phyloP scores from a whole-genome alignment of 2,113 vertebrate species.

The Serinus canaria region DNA sequence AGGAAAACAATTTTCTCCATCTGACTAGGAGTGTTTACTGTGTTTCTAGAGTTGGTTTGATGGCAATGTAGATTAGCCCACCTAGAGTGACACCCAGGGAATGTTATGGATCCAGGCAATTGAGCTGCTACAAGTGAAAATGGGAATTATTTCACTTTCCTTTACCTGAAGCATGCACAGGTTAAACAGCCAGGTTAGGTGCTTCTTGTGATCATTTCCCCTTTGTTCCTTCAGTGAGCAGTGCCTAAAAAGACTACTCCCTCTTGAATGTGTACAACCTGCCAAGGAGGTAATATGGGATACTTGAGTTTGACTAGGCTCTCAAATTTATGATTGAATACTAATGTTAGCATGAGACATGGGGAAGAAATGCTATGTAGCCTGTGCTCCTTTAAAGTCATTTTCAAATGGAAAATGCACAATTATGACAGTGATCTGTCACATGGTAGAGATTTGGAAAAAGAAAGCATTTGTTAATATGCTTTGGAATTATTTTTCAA shows the following conservation, averaged over 20 bases:
- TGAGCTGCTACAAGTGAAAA: neutral
- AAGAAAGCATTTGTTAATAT: neutral
- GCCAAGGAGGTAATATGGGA: neutral
- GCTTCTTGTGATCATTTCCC: neutral
- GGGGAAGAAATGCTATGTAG: neutral
- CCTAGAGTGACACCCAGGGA: neutral
- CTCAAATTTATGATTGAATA: neutral
- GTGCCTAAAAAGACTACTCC: neutral
- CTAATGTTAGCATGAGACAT: neutral
- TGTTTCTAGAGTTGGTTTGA: neutral
- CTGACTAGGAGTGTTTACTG: neutral
- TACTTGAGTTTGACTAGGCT: neutral
- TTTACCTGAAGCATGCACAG: neutral
- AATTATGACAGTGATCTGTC: neutral
- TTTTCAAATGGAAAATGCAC: neutral
- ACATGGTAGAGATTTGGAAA: neutral
- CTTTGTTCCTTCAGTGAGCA: neutral
- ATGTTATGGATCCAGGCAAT: neutral
- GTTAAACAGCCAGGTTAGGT: neutral
- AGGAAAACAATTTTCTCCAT: neutral
- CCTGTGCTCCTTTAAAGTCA: neutral
- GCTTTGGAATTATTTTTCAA: neutral
- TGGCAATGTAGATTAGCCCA: neutral
- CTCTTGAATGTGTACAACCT: neutral
- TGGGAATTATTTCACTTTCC: neutral